Evolutionary conservation across 2,888 invertebrate genomes (phyloP).

Genomic region (Dicyrtoma fusca): DNA sequence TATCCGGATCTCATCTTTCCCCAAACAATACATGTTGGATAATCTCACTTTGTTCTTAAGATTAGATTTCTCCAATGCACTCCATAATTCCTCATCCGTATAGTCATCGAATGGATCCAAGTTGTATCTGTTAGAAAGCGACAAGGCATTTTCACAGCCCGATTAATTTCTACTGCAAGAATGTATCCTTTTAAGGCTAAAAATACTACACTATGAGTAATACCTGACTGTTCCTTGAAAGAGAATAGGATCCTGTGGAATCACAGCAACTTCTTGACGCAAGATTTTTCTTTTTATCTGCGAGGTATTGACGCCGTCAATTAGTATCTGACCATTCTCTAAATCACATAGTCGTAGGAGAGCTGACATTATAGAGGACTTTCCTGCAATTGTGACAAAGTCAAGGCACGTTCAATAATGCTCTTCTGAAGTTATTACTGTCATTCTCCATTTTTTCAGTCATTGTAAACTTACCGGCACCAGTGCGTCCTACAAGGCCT

Average conservation of each 20-base stretch:
- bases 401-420: no score
- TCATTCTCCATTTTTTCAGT: no score
- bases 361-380: slow-evolving; percentile 57
- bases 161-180: not conserved
- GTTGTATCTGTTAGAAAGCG: slow-evolving; percentile 57
- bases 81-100: slow-evolving; percentile 58
- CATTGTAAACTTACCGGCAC: slow-evolving; percentile 60
- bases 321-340: slow-evolving; percentile 56
- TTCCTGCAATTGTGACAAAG: slow-evolving; percentile 45
- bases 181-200: not conserved
- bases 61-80: slow-evolving; percentile 58
- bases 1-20: not conserved
- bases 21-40: not conserved
- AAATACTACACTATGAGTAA: not conserved
- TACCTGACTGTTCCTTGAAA: slow-evolving; percentile 58
- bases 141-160: not conserved
- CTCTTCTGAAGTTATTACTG: no score
- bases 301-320: slow-evolving; percentile 57
- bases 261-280: slow-evolving; percentile 58
- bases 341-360: slow-evolving; percentile 57
- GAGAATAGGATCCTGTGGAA: slow-evolving; percentile 59
- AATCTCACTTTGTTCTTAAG: slow-evolving; percentile 55
- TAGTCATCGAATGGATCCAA: slow-evolving; percentile 58
- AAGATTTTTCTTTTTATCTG: slow-evolving; percentile 55
- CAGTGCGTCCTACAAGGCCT: slow-evolving; percentile 65